These are phyloP conservation scores for Notocelia uddmanniana DNA, from an alignment of 2,888 invertebrate species.

Conservation along the genomic window DNA sequence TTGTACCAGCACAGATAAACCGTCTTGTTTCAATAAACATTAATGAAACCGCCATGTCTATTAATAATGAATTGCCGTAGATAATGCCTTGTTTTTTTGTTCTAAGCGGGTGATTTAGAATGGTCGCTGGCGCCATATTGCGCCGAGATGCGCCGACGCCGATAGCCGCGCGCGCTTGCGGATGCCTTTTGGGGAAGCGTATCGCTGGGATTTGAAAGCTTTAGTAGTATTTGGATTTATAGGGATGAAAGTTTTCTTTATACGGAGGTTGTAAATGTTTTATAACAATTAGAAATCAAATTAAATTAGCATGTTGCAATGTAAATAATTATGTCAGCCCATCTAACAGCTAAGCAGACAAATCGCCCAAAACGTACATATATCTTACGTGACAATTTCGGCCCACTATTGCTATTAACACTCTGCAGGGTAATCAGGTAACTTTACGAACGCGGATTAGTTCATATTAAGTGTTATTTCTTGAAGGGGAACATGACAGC, in stretches of 20 bases:
- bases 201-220: slow-evolving; percentile 48
- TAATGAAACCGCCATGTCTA: slow-evolving; percentile 45
- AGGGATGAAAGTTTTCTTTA: slow-evolving; percentile 26
- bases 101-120: slow-evolving; percentile 67
- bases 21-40: slow-evolving; percentile 45
- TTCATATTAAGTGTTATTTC: no score
- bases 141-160: slow-evolving; percentile 58
- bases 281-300: neutral
- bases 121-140: slow-evolving; percentile 69
- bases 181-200: slow-evolving; percentile 51
- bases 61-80: slow-evolving; percentile 54
- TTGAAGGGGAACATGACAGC: no score
- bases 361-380: no score
- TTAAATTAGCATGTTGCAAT: neutral
- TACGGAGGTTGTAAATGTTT: neutral
- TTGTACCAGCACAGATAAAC: slow-evolving; percentile 33
- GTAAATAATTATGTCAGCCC: no score
- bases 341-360: no score
- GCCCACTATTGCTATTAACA: no score
- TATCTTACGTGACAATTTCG: no score
- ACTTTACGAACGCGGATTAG: no score
- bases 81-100: slow-evolving; percentile 57
- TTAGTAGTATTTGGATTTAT: slow-evolving; percentile 25
- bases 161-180: slow-evolving; percentile 37
- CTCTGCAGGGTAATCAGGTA: no score